Conservation (phyloP, 2,888 invertebrate species). For the Torymus auratus region DNA sequence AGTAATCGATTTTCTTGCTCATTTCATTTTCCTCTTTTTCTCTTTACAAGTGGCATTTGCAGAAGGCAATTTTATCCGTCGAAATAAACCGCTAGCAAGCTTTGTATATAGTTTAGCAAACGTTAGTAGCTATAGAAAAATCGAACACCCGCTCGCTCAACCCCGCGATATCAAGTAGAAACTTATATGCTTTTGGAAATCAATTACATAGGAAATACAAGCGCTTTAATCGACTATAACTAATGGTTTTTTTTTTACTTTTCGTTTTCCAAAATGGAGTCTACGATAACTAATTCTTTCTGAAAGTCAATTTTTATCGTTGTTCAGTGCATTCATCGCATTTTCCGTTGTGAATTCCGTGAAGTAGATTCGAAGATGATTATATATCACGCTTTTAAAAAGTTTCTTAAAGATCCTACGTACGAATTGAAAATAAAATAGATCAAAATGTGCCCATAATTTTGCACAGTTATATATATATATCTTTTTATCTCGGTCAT, state of each 20-base stretch:
- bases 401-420: neutral
- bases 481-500: conserved; percentile 1
- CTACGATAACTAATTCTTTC: conserved; percentile 8
- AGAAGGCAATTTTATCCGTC: conserved; percentile 44
- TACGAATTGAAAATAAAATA: neutral
- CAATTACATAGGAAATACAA: conserved; percentile 17
- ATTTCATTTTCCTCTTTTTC: conserved; percentile 1
- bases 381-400: conserved; percentile 2
- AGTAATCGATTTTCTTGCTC: conserved; percentile 1
- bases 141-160: conserved; percentile 34
- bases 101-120: conserved; percentile 41
- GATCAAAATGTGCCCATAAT: conserved; percentile 4
- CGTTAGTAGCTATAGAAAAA: conserved; percentile 28
- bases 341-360: neutral
- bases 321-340: conserved; percentile 21
- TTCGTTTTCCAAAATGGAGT: conserved; percentile 10
- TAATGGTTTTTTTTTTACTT: conserved; percentile 22
- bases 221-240: conserved; percentile 11
- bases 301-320: conserved; percentile 37
- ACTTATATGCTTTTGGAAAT: conserved; percentile 9
- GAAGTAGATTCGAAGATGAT: neutral
- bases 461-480: conserved; percentile 9
- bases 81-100: conserved; percentile 41
- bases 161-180: neutral
- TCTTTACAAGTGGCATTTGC: conserved; percentile 32